Conservation (phyloP, 2,797 vertebrate species). For the Mycteria americana region DNA sequence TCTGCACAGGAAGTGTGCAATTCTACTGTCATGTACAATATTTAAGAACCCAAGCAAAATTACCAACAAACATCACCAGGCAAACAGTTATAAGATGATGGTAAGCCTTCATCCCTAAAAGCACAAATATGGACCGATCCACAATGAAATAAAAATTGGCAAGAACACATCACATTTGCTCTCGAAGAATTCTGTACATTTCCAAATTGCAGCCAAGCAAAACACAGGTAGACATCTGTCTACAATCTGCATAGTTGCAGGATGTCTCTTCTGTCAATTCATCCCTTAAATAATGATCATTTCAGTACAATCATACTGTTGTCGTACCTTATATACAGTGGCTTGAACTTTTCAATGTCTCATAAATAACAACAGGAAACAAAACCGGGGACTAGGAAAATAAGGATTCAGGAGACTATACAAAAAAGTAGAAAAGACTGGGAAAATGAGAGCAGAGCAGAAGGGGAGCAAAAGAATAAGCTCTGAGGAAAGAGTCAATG, state of each 20-base stretch:
- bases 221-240: conserved; percentile 26
- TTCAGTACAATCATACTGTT: not conserved
- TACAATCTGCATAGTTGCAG: not conserved
- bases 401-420: not conserved
- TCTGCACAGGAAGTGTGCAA: not conserved
- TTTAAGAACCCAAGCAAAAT: not conserved
- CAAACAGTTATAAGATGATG: not conserved
- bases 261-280: not conserved
- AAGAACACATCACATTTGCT: not conserved
- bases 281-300: not conserved
- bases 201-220: not conserved
- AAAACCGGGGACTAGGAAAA: not conserved
- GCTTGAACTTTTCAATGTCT: not conserved
- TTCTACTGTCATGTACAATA: not conserved
- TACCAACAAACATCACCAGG: not conserved
- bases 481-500: not conserved
- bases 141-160: not conserved
- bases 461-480: not conserved
- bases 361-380: not conserved
- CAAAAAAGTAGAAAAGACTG: not conserved
- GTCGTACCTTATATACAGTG: not conserved
- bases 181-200: not conserved
- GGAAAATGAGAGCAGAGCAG: not conserved
- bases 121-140: not conserved
- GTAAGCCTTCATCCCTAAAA: not conserved